Base-by-base conservation (phyloP, 2,797 vertebrate species). In the Merluccius polli region DNA sequence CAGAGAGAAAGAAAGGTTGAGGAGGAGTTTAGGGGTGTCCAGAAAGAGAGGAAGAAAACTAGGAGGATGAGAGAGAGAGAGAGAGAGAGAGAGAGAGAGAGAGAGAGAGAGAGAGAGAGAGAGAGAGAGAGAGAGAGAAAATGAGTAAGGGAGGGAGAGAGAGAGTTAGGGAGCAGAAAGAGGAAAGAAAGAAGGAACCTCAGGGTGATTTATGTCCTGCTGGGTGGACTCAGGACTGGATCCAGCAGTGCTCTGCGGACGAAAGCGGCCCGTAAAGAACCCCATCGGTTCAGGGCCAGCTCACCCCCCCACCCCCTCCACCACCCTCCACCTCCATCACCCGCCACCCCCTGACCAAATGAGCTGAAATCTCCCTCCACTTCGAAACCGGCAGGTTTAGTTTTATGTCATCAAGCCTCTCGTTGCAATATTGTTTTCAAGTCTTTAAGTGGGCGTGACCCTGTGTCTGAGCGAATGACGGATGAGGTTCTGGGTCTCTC, bases 131-230 rank as follows among this genome's bases (percentile, higher is more conserved):
- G 74, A 71, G 41, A 78, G 71, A 73, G 77, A 85, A 79, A 77
- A 75, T 71, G 73, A 81, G 77, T 83, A 52, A 38, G 75, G 79
- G 84, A 75, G 85, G 82, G 84, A 87, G 84, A 90, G 85, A 89
- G 84, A 38, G 67, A 41, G 41, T 31, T 30, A 18, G 41, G 27
- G 35, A 52, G 68, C 21, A 74, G 31, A 16, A n/a, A 33, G 33
- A 72, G 29, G 44, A 77, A 48, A 77, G 33, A 70, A 76, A 82
- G 71, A 73, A 15, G 74, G 82, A 86, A 87, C 82, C 79, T 31
- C 70, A 81, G 70, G 78, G 85, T 92, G 91, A 93, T 94, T 93
- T 92, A 94, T 92, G 89, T 91, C 90, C 88, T 84, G 87, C 89
- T 87, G 86, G 44, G 84, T 83, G 88, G 88, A 90, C 83, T 84